Conservation (phyloP, 2,113 vertebrate species). For the Egretta garzetta region DNA sequence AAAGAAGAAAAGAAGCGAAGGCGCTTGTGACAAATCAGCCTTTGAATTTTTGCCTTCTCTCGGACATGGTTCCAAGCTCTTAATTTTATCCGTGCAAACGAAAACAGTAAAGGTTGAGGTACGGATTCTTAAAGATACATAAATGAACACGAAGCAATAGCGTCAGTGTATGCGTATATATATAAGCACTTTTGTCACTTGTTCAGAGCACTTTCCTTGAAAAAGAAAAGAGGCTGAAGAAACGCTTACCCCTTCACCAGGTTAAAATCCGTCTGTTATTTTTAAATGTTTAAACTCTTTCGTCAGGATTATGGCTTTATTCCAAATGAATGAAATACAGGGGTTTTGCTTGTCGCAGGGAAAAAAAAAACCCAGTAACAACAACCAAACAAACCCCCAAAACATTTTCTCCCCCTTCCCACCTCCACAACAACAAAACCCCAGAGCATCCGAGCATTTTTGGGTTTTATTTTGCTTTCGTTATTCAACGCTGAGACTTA, state of each 20-base stretch:
- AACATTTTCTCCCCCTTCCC: neutral
- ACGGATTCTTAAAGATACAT: accelerated
- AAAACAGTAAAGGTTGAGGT: neutral
- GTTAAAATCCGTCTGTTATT: neutral
- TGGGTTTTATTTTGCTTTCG: neutral
- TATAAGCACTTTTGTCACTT: neutral
- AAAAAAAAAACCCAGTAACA: no score
- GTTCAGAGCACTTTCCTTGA: neutral
- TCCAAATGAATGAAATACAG: neutral
- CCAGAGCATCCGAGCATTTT: accelerated
- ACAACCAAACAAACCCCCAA: neutral
- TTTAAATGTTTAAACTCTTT: neutral
- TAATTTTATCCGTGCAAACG: neutral
- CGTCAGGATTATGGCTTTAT: neutral
- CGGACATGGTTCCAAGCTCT: neutral
- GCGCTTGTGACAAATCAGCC: neutral
- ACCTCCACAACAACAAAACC: neutral
- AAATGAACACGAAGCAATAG: neutral
- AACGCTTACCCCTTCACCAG: neutral
- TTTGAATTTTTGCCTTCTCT: neutral
- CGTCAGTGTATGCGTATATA: accelerated
- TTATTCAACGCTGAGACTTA: constrained; percentile 18
- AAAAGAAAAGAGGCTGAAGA: neutral
- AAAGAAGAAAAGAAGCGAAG: neutral
- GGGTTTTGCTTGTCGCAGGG: neutral